Evolutionary conservation across 1,140 invertebrate species (phyloP).

Genomic region (Drosophila quadrilineata): DNA sequence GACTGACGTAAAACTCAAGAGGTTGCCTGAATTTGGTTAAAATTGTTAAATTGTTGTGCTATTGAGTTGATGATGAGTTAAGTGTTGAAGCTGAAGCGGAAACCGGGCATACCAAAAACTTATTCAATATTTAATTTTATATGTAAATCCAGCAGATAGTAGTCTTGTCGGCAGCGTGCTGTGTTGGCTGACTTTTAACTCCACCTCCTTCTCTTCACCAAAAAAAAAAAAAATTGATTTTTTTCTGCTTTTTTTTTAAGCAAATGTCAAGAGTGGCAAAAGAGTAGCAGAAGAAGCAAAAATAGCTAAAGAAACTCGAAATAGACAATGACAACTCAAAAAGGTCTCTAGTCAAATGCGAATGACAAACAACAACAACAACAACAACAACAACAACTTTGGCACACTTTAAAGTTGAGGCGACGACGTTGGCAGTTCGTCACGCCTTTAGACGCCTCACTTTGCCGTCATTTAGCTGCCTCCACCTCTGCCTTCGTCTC

Average conservation of each 20-base stretch:
- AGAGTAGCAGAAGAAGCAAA: not conserved
- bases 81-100: constrained; percentile 60
- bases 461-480: constrained; percentile 62
- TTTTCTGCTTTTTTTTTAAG: too few relatives aligned
- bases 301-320: constrained; percentile 29
- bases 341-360: constrained; percentile 53
- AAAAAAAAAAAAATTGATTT: too few relatives aligned
- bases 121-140: constrained; percentile 63
- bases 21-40: constrained; percentile 13
- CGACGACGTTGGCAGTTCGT: constrained; percentile 68
- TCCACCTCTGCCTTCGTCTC: constrained; percentile 50
- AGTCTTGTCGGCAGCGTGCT: constrained; percentile 24
- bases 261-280: constrained; percentile 73
- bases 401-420: constrained; percentile 64
- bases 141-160: constrained; percentile 58
- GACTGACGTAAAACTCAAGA: constrained; percentile 62
- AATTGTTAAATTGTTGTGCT: too few relatives aligned
- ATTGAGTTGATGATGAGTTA: too few relatives aligned
- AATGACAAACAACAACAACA: constrained; percentile 39
- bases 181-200: constrained; percentile 42
- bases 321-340: constrained; percentile 70
- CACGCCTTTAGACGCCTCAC: constrained; percentile 69
- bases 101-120: constrained; percentile 40
- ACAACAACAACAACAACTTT: constrained; percentile 37
- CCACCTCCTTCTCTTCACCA: too few relatives aligned